Base-by-base conservation (phyloP, 2,797 vertebrate species). In the Pempheris klunzingeri region DNA sequence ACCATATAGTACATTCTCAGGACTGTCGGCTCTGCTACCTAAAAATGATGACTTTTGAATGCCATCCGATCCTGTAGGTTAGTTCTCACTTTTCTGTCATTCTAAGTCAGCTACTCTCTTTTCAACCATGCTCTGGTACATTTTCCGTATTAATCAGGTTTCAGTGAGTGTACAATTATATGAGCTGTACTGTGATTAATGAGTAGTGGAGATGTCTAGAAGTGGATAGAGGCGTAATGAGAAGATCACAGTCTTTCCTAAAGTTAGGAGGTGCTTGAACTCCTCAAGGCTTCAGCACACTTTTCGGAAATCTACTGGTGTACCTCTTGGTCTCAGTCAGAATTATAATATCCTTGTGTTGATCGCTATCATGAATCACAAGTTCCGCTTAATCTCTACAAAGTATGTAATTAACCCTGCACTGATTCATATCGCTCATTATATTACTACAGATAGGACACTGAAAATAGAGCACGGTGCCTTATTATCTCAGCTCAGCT, bases 391-490 rank as follows among this genome's bases (percentile, higher is more conserved):
- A 87, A 92, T 88, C 88, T 88, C 81, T 80, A 66, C 83, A 84
- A 90, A 90, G 85, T 84, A 84, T 85, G 88, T 90, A 92, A 93
- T 94, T 92, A 94, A 93, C 91, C 91, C 84, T 81, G 85, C 75
- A 36, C 85, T 80, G 92, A 94, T 93, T 90, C 82, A 77, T 85
- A 93, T 93, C 90, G 63, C 86, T 92, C 79, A 85, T 92, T 93
- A 88, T 90, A 88, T 88, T 84, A 90, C 73, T 77, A 75, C 78
- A 87, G 86, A 90, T 83, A 85, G 77, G 63, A 90, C 65, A 63
- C 3, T 81, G 82, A 84, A 89, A 90, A 88, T 85, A 84, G 78
- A 85, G 80, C 73, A 58, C 1, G 4, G 74, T 50, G 73, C 70
- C 66, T 86, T 85, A 57, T 80, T 86, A 84, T 86, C 64, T 70